Evolutionary conservation across 92 coral and sea anemone species (phyloP), one percentile per base, ranked within the genome.

Genomic region (Porites divaricata): DNA sequence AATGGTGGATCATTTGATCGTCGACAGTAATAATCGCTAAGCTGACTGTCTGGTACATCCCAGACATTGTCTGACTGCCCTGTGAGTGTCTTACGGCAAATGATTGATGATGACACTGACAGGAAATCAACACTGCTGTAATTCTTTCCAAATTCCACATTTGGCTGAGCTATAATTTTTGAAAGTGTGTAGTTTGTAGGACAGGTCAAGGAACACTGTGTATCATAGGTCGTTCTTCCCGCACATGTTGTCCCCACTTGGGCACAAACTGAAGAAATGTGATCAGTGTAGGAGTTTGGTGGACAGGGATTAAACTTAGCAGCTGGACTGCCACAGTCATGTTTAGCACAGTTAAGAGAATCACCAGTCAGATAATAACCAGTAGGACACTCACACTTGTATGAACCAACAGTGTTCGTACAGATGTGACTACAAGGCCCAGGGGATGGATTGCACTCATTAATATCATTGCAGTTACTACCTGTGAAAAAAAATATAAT

Each of bases 1-100:
- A 17, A 20, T 12, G 99, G 99, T 1, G 99, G 99, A 59, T 96
- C 99, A 84, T 96, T 96, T 51, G 62, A 57, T 64, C 99, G 83
- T 57, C 98, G 93, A 81, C 99, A 96, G 61, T 86, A 95, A 56
- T 92, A 96, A 45, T 72, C 51, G 2, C 67, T 75, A 17, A 80
- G 71, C 35, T 88, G 85, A 49, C 66, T 79, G 56, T 81, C 85
- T 26, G 74, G 61, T 49, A 85, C 75, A 74, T 90, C 89, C 98
- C 98, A 96, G 24, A 90, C 85, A 72, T 93, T 87, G 4, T 41
- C 65, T 1, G 75, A 66, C 19, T 62, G 75, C 13, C 85, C 78
- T 8, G 81, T 62, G 14, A 57, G 76, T 3, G 83, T 49, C 56
- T 89, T 57, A 11, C 70, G 71, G 78, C 99, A 96, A 20, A 90